phyloP scores from a whole-genome alignment of 2,797 vertebrate species.

The Huso huso region DNA sequence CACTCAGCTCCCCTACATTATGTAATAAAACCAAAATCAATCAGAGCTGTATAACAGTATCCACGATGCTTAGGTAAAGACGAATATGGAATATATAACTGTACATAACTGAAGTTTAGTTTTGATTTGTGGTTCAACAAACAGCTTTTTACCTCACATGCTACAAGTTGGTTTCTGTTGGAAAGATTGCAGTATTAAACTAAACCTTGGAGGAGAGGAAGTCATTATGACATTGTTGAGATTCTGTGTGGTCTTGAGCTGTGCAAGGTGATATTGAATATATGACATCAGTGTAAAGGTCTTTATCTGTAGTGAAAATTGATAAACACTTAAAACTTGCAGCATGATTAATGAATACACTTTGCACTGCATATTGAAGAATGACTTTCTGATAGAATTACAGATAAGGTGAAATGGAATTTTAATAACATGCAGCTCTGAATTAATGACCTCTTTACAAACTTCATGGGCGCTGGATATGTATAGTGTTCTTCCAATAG shows the following conservation, averaged over 20 bases:
- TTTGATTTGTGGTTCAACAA: too few relatives aligned
- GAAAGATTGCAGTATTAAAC: background rate
- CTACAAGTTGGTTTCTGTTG: background rate
- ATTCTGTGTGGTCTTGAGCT: background rate
- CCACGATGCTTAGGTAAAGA: too few relatives aligned
- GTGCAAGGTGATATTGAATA: constrained; percentile 8
- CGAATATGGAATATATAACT: too few relatives aligned
- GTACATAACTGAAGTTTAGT: too few relatives aligned
- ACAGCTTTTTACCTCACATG: too few relatives aligned
- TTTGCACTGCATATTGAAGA: background rate
- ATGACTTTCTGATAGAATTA: constrained; percentile 14
- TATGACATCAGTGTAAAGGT: constrained; percentile 10
- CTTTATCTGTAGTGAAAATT: background rate
- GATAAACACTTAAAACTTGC: constrained; percentile 15
- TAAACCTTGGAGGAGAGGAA: background rate
- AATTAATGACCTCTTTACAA: constrained; percentile 14
- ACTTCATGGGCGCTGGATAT: constrained; percentile 8
- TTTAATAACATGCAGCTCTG: constrained; percentile 9
- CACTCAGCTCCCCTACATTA: too few relatives aligned
- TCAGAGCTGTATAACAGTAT: too few relatives aligned
- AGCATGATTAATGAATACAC: constrained; percentile 13
- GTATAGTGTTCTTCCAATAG: background rate
- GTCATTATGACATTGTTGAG: background rate
- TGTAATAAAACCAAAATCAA: too few relatives aligned
- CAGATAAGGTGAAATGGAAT: constrained; percentile 4